These are phyloP conservation scores for Microctonus aethiopoides DNA, from an alignment of 2,888 invertebrate species.

Conservation along the genomic window DNA sequence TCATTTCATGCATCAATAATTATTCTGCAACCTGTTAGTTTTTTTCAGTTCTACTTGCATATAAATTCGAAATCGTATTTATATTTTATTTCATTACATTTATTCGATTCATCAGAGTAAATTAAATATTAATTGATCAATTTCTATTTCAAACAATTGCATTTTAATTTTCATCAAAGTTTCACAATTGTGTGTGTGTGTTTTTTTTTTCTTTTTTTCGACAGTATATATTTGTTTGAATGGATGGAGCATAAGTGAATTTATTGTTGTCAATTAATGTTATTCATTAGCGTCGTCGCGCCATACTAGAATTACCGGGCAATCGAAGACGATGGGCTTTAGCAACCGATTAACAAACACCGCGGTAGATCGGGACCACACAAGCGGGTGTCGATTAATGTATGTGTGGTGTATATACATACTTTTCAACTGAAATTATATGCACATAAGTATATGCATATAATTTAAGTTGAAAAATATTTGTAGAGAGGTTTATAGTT, in stretches of 20 bases:
- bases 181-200: too few species aligned
- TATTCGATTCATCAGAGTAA: too few species aligned
- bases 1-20: too few species aligned
- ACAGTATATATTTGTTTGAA: background rate
- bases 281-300: constrained; percentile 46
- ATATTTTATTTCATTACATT: too few species aligned
- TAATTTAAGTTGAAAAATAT: background rate
- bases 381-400: constrained; percentile 38
- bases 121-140: too few species aligned
- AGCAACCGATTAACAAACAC: constrained; percentile 46
- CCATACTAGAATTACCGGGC: constrained; percentile 31
- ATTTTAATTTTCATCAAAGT: too few species aligned
- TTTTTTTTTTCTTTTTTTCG: background rate
- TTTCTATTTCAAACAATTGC: too few species aligned
- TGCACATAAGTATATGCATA: background rate
- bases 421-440: background rate
- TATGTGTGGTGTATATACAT: background rate
- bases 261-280: constrained; percentile 52
- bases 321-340: constrained; percentile 39
- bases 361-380: constrained; percentile 47
- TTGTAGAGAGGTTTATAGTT: background rate
- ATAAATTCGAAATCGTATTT: too few species aligned
- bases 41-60: too few species aligned
- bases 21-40: too few species aligned
- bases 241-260: constrained; percentile 29